phyloP scores from a whole-genome alignment of 2,113 vertebrate species.

The Xenotilapia flavipinnis region DNA sequence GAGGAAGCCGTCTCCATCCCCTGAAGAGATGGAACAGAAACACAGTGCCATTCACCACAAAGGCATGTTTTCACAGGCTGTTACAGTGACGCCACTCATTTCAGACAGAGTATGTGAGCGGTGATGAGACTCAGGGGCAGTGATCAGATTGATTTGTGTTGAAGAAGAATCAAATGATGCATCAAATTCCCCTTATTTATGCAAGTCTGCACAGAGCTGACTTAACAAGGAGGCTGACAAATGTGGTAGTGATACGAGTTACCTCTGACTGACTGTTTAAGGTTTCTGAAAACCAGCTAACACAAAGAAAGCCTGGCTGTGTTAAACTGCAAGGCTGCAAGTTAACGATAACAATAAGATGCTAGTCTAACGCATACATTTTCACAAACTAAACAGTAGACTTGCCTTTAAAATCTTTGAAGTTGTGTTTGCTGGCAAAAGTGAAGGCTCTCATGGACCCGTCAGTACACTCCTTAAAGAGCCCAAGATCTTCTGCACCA shows the following conservation, averaged over 20 bases:
- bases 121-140: background rate
- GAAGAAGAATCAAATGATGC: background rate
- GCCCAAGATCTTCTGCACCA: slow-evolving; percentile 85
- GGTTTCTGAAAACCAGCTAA: background rate
- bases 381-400: background rate
- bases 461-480: slow-evolving; percentile 89
- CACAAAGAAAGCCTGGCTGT: background rate
- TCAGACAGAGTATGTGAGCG: background rate
- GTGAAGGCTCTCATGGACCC: slow-evolving; percentile 88
- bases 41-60: background rate
- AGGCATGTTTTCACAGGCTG: background rate
- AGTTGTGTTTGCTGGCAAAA: slow-evolving; percentile 78
- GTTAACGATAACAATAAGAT: background rate
- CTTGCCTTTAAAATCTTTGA: slow-evolving; percentile 83
- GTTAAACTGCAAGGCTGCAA: background rate
- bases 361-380: background rate
- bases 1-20: slow-evolving; percentile 84
- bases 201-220: background rate
- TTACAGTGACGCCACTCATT: background rate
- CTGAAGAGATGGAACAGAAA: slow-evolving; percentile 63
- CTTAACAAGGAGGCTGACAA: background rate
- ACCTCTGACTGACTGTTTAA: background rate
- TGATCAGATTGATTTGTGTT: background rate
- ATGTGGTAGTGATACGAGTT: background rate
- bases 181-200: background rate